A percentile compares a stretch with the other conserved stretches of the same genome.
phyloP scores from a whole-genome alignment of 2,888 invertebrate species.

The Digitonthophagus gazella region DNA sequence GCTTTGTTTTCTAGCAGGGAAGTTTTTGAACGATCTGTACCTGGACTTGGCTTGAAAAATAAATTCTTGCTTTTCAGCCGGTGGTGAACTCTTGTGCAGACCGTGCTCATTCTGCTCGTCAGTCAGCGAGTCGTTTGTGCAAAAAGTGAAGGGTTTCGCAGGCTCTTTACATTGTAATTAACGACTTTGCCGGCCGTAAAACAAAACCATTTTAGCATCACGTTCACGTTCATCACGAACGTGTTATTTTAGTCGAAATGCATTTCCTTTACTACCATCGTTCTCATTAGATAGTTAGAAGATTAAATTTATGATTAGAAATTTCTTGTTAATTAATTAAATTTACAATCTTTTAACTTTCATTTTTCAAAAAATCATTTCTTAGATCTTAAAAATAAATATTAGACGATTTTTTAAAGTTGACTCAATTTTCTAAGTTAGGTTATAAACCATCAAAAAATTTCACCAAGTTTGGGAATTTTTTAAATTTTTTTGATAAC shows the following conservation, averaged over 20 bases:
- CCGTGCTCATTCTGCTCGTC: background rate
- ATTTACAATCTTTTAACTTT: too few relatives aligned
- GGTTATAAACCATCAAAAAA: too few relatives aligned
- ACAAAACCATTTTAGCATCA: background rate
- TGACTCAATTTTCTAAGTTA: too few relatives aligned
- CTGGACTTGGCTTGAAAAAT: background rate
- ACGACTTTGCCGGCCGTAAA: background rate
- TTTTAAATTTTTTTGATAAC: too few relatives aligned
- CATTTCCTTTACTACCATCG: background rate
- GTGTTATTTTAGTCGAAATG: background rate
- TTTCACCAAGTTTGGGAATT: too few relatives aligned
- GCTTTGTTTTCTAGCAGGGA: background rate
- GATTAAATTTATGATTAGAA: background rate
- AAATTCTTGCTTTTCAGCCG: background rate
- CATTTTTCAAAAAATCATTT: too few relatives aligned
- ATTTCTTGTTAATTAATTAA: too few relatives aligned
- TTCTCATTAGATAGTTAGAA: background rate
- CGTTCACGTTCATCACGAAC: background rate
- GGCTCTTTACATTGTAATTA: background rate
- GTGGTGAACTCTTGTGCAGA: background rate
- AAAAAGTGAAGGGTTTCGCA: background rate
- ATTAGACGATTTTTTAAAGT: too few relatives aligned
- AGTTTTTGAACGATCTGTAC: background rate
- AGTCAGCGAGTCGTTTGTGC: background rate
- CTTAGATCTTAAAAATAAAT: too few relatives aligned